These are phyloP conservation scores for Andrena bucephala DNA, from an alignment of 2,888 invertebrate species.

Conservation along the genomic window DNA sequence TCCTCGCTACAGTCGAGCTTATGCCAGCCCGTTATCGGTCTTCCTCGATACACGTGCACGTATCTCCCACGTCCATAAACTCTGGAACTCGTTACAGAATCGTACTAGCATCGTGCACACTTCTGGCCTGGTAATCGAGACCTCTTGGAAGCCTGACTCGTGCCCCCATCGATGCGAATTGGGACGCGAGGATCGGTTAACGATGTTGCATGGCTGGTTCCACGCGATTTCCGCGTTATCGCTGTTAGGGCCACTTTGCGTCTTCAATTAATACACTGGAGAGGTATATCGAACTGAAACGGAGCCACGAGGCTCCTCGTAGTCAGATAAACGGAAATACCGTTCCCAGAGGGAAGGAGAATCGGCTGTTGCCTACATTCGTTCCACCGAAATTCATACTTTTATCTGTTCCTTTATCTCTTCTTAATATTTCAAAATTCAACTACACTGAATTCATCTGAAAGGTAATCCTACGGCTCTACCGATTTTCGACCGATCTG, in stretches of 20 bases:
- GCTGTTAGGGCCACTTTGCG: constrained; percentile 7
- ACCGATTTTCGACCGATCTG: too few relatives aligned
- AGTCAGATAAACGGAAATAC: background rate
- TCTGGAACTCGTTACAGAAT: constrained; percentile 58
- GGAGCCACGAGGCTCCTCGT: background rate
- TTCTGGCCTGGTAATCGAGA: constrained; percentile 52
- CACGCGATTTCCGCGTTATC: constrained; percentile 26
- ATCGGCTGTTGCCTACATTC: too few relatives aligned
- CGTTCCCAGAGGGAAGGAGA: too few relatives aligned
- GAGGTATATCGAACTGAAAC: background rate
- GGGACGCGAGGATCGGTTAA: constrained; percentile 54
- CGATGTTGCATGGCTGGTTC: constrained; percentile 1
- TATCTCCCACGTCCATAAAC: constrained; percentile 49
- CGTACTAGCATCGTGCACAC: constrained; percentile 44
- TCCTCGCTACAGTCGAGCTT: constrained; percentile 25
- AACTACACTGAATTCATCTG: too few relatives aligned
- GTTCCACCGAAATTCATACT: too few relatives aligned
- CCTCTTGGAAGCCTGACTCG: constrained; percentile 37
- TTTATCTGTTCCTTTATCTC: too few relatives aligned
- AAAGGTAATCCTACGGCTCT: too few relatives aligned
- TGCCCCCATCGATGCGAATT: constrained; percentile 53
- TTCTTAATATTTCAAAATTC: too few relatives aligned
- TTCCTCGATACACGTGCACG: constrained; percentile 22
- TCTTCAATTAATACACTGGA: constrained; percentile 20
- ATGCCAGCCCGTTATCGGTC: constrained; percentile 37